Evolutionary conservation across 2,888 invertebrate species (phyloP), one percentile per base, ranked within the genome.

Genomic region (Drosophila kambysellisi): DNA sequence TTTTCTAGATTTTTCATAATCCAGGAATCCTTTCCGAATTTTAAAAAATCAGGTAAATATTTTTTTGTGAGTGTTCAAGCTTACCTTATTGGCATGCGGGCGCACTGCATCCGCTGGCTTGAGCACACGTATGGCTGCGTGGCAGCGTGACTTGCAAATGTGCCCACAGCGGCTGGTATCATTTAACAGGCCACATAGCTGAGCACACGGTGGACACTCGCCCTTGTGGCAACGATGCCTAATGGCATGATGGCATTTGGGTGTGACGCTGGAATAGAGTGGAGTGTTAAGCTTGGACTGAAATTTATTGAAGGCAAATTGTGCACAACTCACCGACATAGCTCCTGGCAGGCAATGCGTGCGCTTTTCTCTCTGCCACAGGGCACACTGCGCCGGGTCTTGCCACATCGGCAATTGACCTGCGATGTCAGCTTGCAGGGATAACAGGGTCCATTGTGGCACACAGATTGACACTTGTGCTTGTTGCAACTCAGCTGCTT

Each of bases 221-320:
- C 96, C 96, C 85, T 96, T 96, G 91, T 98, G 98, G 89, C 98
- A 98, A 57, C 94, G 94, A 92, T 98, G 98, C 20, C 94, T 94
- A 79, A 96, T 95, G 69, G 96, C 95, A 92, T 99, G 99, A 83
- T 98, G 97, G 93, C 99, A 99, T 91, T 96, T 96, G 5, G 97
- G 95, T 41, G 96, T 96, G 54, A 95, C 94, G 84, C 96, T 92
- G 30, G 4, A 25, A 20, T 0, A 11, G 1, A 58, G 15, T 33
- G 2, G 3, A 37, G 9, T 20, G 0, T 43, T 43, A 57, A 12
- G 8, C 5, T 58, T 20, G 15, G 2, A 50, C 11, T 9, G 0
- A 17, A 33, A 15, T 0, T 8, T 3, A 6, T 7, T 43, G 4
- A 5, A 3, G 2, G 5, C 11, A 15, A 15, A 0, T 8, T 1